phyloP scores from a whole-genome alignment of 2,888 invertebrate genomes.

The Cerastis leucographa region DNA sequence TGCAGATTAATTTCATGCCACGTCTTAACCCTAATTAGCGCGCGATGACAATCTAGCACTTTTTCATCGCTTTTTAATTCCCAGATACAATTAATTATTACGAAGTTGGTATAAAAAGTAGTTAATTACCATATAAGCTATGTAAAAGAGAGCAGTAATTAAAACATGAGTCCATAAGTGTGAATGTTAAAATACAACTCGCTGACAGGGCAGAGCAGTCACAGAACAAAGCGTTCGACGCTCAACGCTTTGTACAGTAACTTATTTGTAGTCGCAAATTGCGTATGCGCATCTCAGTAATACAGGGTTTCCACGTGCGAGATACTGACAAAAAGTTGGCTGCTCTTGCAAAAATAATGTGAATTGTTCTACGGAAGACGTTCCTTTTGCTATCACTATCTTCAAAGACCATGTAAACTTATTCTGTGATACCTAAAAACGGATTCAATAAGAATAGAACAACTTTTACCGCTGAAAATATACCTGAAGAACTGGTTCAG shows the following conservation, averaged over 20 bases:
- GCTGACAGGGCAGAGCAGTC: conserved; percentile 28
- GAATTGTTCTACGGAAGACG: not conserved
- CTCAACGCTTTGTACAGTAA: conserved; percentile 49
- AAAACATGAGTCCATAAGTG: conserved; percentile 17
- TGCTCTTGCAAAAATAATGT: not conserved
- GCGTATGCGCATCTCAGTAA: conserved; percentile 47
- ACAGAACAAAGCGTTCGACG: conserved; percentile 40
- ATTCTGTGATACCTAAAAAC: not conserved
- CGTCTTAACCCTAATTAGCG: not conserved
- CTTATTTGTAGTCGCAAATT: conserved; percentile 57
- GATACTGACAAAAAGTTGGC: not conserved
- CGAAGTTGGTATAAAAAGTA: conserved; percentile 17
- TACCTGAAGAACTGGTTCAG: not conserved
- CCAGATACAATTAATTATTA: conserved; percentile 17
- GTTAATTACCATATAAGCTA: conserved; percentile 24
- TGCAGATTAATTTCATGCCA: conserved; percentile 2
- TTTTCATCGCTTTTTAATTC: conserved; percentile 13
- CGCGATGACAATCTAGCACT: conserved; percentile 6
- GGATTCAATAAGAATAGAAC: not conserved
- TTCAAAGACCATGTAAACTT: not conserved
- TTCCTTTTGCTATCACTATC: not conserved
- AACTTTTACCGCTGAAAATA: not conserved
- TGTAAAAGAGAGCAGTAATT: conserved; percentile 15
- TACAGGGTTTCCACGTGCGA: conserved; percentile 33
- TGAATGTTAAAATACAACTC: conserved; percentile 34